Base-by-base conservation (phyloP, 2,797 vertebrate genomes). In the Danio kyathit region DNA sequence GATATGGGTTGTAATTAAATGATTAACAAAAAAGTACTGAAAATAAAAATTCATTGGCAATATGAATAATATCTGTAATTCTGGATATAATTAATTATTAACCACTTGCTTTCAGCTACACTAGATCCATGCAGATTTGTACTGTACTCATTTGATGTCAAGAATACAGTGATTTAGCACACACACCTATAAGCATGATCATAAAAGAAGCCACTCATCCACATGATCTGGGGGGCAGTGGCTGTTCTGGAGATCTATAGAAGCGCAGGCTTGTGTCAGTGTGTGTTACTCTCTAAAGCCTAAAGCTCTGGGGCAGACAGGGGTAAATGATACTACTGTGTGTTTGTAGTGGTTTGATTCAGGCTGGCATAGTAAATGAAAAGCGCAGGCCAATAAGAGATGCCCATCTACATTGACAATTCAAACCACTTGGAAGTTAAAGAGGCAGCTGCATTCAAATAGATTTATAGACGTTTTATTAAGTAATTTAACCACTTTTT, bases 271-370 rank as follows among this genome's bases (percentile, higher is more conserved):
- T 83, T 80, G 48, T 73, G 90, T 91, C 87, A 86, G 89, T 89
- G 90, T 78, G 52, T 72, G 87, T 80, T 87, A 76, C 85, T 87
- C 81, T 79, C 85, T 83, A 79, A 80, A 82, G 77, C 80, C 79
- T n/a, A 86, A 88, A 90, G 89, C 87, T 70, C 86, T 88, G 89
- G 70, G 80, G 86, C 6, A 7, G 71, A 85, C 4, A 76, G 87
- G 77, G 87, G 89, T 90, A 92, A 92, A 85, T 89, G 87, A 92
- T 93, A 92, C 85, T 82, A 74, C 82, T 86, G 84, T 88, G 87
- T 91, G 88, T 91, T 85, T 80, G 83, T 87, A 88, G 85, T 76
- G 85, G 83, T 89, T 57, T 67, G 82, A 69, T 86, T 89, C 82
- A 84, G 85, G 86, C 44, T 41, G 52, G 69, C 14, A 67, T 21